Evolutionary conservation across 2,113 vertebrate genomes (phyloP).

Genomic region (Tautogolabrus adspersus): DNA sequence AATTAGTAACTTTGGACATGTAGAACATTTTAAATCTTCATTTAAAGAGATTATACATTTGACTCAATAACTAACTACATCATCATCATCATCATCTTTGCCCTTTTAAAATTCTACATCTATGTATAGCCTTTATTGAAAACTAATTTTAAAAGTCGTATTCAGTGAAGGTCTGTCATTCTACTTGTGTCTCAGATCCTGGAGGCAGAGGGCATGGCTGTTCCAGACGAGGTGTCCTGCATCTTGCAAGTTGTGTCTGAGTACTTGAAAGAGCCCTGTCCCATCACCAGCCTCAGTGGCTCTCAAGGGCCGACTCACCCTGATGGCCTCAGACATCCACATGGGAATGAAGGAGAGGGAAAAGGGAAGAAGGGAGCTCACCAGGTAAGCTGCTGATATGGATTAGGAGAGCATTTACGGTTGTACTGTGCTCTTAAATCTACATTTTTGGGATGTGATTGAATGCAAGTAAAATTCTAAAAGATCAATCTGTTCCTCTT

Average conservation of each 20-base stretch:
- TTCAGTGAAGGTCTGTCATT: too few relatives aligned
- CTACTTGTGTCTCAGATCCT: conserved; percentile 72
- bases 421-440: neutral
- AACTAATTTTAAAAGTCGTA: too few relatives aligned
- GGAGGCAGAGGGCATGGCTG: conserved; percentile 77
- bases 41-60: too few relatives aligned
- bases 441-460: neutral
- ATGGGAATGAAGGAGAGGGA: conserved; percentile 40
- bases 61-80: too few relatives aligned
- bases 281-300: conserved; percentile 71
- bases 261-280: conserved; percentile 71
- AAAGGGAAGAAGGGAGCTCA: conserved; percentile 50
- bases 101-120: too few relatives aligned
- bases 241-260: conserved; percentile 77
- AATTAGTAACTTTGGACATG: too few relatives aligned
- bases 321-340: conserved; percentile 44
- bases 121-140: too few relatives aligned
- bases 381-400: conserved; percentile 39
- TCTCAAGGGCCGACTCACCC: conserved; percentile 53
- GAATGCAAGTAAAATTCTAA: conserved; percentile 4
- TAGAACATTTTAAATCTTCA: too few relatives aligned
- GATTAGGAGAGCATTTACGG: neutral
- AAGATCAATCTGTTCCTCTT: neutral
- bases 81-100: too few relatives aligned
- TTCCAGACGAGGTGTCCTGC: conserved; percentile 79